Percentiles rank a stretch among this genome's conserved stretches.
Evolutionary conservation across 2,888 invertebrate genomes (phyloP).

Genomic region (Thelaira solivaga): DNA sequence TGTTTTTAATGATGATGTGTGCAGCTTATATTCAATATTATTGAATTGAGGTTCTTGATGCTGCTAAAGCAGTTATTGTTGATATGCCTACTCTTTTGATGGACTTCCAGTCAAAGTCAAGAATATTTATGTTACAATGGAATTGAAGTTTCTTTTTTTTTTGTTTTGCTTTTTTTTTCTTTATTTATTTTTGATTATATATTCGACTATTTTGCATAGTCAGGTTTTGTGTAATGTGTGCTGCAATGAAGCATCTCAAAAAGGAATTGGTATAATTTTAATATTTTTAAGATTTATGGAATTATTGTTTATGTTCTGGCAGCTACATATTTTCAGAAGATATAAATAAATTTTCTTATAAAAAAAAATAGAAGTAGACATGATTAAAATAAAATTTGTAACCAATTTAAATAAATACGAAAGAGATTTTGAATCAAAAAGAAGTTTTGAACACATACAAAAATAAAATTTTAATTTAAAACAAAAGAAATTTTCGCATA

Average conservation of each 20-base stretch:
- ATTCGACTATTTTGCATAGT: constrained; percentile 59
- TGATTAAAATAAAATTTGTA: constrained; percentile 20
- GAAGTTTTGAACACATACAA: no score
- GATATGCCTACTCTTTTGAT: constrained; percentile 61
- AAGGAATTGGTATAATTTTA: constrained; percentile 61
- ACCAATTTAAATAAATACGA: constrained; percentile 3
- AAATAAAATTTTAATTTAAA: no score
- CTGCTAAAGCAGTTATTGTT: constrained; percentile 45
- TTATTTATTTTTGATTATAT: constrained; percentile 11
- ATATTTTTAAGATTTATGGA: constrained; percentile 72
- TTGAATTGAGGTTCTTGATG: constrained; percentile 50
- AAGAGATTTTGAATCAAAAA: no score
- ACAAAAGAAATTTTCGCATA: no score
- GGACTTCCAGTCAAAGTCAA: constrained; percentile 57
- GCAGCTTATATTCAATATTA: constrained; percentile 49
- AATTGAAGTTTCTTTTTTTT: constrained; percentile 51
- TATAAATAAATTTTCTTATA: constrained; percentile 48
- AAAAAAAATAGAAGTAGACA: neutral
- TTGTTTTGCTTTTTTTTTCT: constrained; percentile 12
- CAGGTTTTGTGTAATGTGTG: constrained; percentile 42
- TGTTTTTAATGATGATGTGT: constrained; percentile 61
- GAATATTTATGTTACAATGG: constrained; percentile 52
- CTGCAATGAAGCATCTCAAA: constrained; percentile 28
- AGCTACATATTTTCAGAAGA: constrained; percentile 71
- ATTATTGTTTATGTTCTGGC: constrained; percentile 74